Percentiles rank a stretch among this genome's conserved stretches.
These are phyloP conservation scores for Drosophila subobscura DNA, from an alignment of 1,140 invertebrate species.

Conservation along the genomic window DNA sequence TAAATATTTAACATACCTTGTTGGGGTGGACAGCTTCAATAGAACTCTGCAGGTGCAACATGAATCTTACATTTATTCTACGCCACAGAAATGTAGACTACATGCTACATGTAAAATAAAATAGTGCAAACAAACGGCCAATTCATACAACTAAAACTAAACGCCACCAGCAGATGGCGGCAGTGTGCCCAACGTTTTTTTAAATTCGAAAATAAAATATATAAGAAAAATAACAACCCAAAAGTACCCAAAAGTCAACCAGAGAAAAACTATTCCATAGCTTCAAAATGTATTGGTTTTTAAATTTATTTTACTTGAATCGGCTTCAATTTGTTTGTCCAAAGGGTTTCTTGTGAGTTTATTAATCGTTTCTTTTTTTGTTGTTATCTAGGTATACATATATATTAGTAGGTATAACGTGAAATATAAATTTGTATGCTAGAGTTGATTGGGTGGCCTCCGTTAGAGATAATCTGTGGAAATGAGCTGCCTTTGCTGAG, in stretches of 20 bases:
- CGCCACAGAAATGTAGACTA: too few relatives aligned
- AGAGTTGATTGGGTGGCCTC: conserved; percentile 60
- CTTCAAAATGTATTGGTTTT: conserved; percentile 50
- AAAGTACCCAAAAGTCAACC: not conserved
- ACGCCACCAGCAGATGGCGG: too few relatives aligned
- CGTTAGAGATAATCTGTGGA: conserved; percentile 42
- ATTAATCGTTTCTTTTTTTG: conserved; percentile 26
- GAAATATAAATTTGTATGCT: conserved; percentile 76
- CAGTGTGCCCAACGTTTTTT: too few relatives aligned
- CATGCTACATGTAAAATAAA: conserved; percentile 5
- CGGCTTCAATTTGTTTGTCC: conserved; percentile 56
- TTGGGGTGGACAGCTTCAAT: too few relatives aligned
- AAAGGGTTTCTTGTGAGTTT: conserved; percentile 41
- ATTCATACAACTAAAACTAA: too few relatives aligned
- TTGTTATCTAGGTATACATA: conserved; percentile 57
- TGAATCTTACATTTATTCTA: not conserved
- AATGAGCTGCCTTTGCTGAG: conserved; percentile 33
- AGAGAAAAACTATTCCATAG: not conserved
- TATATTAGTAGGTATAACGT: conserved; percentile 59
- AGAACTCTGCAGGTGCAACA: too few relatives aligned
- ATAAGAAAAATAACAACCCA: too few relatives aligned
- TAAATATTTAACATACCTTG: too few relatives aligned
- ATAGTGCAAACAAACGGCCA: not conserved
- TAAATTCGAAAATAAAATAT: too few relatives aligned
- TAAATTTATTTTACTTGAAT: conserved; percentile 61